A percentile compares a stretch with the other conserved stretches of the same genome.
Conservation (phyloP, 2,888 invertebrate species). For the Entomobrya proxima region DNA sequence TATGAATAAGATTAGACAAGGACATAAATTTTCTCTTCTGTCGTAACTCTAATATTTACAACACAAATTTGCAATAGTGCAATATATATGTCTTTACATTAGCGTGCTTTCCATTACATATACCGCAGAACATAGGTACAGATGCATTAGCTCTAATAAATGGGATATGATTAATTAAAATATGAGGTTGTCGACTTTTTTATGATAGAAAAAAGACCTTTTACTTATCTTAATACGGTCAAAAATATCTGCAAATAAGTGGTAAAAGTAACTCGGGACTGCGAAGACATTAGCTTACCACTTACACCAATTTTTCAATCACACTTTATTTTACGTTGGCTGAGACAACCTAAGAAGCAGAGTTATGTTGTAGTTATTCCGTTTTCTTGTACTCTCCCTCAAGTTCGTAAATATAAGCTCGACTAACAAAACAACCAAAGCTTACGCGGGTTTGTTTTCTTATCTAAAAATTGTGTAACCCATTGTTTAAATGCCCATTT, state of each 20-base stretch:
- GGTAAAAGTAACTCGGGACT: neutral
- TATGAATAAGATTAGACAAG: no score
- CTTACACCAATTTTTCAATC: conserved; percentile 43
- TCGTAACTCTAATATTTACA: no score
- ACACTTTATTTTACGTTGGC: neutral
- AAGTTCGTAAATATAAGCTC: no score
- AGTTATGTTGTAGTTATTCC: neutral
- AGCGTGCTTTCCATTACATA: neutral
- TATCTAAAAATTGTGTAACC: conserved; percentile 47
- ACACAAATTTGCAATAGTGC: conserved; percentile 5
- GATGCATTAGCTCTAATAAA: neutral
- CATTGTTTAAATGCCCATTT: conserved; percentile 58
- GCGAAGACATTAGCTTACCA: neutral
- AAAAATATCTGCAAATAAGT: neutral
- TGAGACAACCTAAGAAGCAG: neutral
- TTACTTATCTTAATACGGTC: conserved; percentile 12
- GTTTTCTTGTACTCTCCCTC: no score
- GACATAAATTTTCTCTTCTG: no score
- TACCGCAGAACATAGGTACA: neutral
- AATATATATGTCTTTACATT: neutral
- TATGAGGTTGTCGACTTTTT: conserved; percentile 44
- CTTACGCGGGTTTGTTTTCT: neutral
- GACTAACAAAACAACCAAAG: no score
- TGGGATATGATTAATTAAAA: conserved; percentile 49
- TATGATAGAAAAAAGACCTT: neutral